phyloP scores from a whole-genome alignment of 2,113 vertebrate genomes.

The Hyaena hyaena region DNA sequence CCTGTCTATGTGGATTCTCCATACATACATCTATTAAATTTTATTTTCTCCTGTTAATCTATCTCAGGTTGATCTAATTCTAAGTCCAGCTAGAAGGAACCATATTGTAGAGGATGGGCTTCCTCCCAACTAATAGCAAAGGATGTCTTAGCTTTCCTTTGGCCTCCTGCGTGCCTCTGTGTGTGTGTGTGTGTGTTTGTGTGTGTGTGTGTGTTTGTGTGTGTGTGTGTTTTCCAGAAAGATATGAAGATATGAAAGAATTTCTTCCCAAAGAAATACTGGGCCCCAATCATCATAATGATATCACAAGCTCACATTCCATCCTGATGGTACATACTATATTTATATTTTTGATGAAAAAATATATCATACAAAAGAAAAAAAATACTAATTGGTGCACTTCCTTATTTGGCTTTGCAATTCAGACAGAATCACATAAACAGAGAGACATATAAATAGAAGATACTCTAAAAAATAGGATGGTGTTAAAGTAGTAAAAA shows the following conservation, averaged over 20 bases:
- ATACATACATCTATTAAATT: background rate
- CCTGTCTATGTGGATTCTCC: background rate
- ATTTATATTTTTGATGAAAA: background rate
- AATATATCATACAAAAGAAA: background rate
- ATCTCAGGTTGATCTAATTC: background rate
- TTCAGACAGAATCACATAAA: conserved; percentile 3
- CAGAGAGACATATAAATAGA: background rate
- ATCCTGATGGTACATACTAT: background rate
- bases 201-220: too few species aligned
- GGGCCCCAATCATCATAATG: background rate
- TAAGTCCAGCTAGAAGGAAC: background rate
- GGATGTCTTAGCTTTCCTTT: background rate
- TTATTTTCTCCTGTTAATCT: background rate
- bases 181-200: too few species aligned
- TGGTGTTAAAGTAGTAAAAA: background rate
- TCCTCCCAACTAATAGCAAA: background rate
- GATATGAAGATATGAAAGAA: too few species aligned
- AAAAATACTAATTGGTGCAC: background rate
- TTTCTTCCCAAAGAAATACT: background rate
- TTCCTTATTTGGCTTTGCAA: background rate
- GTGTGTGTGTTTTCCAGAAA: background rate
- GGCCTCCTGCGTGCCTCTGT: background rate
- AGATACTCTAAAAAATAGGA: background rate
- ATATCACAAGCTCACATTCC: background rate
- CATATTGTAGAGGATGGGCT: background rate